Base-by-base conservation (phyloP, 2,888 invertebrate species). In the Temnothorax rugatulus region DNA sequence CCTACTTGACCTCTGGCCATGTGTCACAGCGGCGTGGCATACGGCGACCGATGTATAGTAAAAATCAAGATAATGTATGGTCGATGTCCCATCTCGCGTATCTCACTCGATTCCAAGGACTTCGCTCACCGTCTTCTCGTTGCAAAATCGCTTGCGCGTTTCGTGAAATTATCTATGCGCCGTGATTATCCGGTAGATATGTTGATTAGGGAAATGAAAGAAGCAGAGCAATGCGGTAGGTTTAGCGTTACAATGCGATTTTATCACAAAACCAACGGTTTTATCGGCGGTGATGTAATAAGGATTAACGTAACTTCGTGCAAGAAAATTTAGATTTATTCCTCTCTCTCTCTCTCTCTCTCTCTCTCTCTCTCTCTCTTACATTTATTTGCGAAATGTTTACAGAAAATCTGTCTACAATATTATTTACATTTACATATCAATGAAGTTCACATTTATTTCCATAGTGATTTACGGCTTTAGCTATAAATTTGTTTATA, bases 121-220 rank as follows among this genome's bases (percentile, higher is more conserved):
- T 57, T 57, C 34, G 8, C 34, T 25, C 34, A 4, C 21, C 38
- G 15, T 21, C 29, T 8, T 11, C 59, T 15, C 15, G 9, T 87
- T 83, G 84, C 74, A 86, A 76, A 84, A 87, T 68, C 63, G 50
- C 15, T 29, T 63, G 86, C 75, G 44, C 75, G 44, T 41, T 59
- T 83, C 63, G 41, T 38, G 25, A 54, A 71, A 75, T 75, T 76
- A 64, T 59, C 74, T 84, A 74, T 86, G 87, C 84, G 71, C 77
- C 64, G 59, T 73, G 79, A 81, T 84, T 71, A 75, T 81, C 81
- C 50, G 57, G 50, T 50, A 61, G 85, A 84, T 86, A 84, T 71
- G 75, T 76, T 81, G 84, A 89, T 87, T 84, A 86, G 61, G 76
- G 47, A 73, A 69, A 47, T 44, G 71, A 59, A 74, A 76, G 85